Evolutionary conservation across 2,113 vertebrate genomes (phyloP), one percentile per base, ranked within the genome.

Genomic region (Apodemus sylvaticus): DNA sequence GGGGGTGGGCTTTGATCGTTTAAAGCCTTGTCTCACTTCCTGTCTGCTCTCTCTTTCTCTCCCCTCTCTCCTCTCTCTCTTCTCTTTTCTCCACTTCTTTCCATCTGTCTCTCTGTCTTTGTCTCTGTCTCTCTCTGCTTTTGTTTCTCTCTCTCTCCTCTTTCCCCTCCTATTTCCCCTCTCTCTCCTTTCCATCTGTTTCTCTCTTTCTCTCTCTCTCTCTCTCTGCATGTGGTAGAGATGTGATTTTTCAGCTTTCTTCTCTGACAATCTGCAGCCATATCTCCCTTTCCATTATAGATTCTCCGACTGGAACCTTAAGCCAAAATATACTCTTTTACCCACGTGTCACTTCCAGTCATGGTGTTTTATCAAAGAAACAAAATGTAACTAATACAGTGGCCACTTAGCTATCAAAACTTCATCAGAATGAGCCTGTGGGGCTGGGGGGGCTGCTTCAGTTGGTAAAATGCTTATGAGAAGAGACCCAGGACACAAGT

Each of bases 11-110:
- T 58, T 82, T 82, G 11, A 58, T 36, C 39, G 36, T 58, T 82
- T 26, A 82, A 39, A 39, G 11, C 20, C 53, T 82, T 82, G 53
- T 13, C 53, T 6, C 36, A 39, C 36, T 60, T 82, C 53, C 22
- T 83, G 22, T 26, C 39, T 60, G 53, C 64, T 34, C 60, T 62
- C 22, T 14, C 12, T 34, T 31, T 13, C 64, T 13, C 29, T 34
- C 64, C 13, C 29, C 1, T 3, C 1, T 11, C 1, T 3, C 4
- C 26, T 12, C 3, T 1, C 26, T 64, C 62, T 4, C 26, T 4
- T n/a, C n/a, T 6, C 22, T 1, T 26, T 2, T 64, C 26, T 29
- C 58, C 45, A 5, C 45, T 48, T 48, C 45, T 48, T 7, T 48
- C 45, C 45, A 48, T 48, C 45, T 48, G 45, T 12, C 0, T 3